Conservation (phyloP, 2,888 invertebrate genomes). For the Rapana venosa region DNA sequence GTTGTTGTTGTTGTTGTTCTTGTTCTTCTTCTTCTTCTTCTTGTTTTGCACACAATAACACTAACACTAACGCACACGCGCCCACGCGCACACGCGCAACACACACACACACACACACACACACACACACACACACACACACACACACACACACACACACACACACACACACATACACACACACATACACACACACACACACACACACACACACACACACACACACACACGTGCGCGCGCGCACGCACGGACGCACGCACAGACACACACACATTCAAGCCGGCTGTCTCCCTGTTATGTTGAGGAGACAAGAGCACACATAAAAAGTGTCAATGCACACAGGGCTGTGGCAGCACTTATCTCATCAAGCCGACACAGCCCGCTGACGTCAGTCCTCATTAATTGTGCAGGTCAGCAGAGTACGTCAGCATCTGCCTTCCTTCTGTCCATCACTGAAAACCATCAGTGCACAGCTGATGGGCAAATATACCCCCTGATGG, state of each 20-base stretch:
- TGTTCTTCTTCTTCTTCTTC: too few species aligned
- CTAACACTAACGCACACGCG: neutral
- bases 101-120: neutral
- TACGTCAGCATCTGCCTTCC: neutral
- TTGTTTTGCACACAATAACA: neutral
- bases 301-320: too few species aligned
- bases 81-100: neutral
- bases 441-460: neutral
- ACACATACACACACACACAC: neutral
- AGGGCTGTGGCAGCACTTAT: neutral
- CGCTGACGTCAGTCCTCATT: neutral
- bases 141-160: neutral
- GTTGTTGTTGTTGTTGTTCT: too few species aligned
- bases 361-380: neutral
- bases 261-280: neutral
- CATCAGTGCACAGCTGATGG: neutral
- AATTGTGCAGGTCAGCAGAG: neutral
- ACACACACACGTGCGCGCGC: neutral
- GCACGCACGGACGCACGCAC: neutral
- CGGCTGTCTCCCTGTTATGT: too few species aligned
- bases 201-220: neutral
- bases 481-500: neutral
- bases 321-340: neutral
- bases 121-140: conserved; percentile 1
- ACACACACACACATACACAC: neutral